phyloP scores from a whole-genome alignment of 2,888 invertebrate genomes.

The Belgica antarctica region DNA sequence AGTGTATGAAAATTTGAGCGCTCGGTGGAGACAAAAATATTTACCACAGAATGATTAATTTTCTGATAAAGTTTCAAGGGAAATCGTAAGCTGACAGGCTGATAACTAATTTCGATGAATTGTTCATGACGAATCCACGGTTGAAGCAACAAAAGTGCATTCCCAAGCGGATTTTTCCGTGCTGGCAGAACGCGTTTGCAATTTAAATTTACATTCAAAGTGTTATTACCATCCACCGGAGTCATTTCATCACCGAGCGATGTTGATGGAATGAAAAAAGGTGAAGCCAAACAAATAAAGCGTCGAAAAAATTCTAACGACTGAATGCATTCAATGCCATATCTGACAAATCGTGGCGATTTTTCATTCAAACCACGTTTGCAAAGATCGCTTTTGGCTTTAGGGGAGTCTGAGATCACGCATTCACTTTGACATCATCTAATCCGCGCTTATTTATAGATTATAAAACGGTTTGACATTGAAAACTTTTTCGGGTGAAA shows the following conservation, averaged over 20 bases:
- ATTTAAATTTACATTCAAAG: slow-evolving; percentile 14
- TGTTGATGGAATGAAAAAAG: slow-evolving; percentile 22
- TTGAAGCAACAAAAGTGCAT: too few relatives aligned
- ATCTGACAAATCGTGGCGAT: slow-evolving; percentile 9
- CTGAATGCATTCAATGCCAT: slow-evolving; percentile 21
- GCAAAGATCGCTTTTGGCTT: neutral
- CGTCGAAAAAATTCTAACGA: neutral
- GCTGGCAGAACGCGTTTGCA: neutral
- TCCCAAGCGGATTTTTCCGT: neutral
- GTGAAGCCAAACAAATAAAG: slow-evolving; percentile 4
- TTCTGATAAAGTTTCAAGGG: too few relatives aligned
- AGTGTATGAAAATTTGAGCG: too few relatives aligned
- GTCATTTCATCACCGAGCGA: neutral
- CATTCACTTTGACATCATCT: slow-evolving; percentile 1
- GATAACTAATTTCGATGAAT: too few relatives aligned
- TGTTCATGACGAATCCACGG: too few relatives aligned
- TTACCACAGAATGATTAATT: too few relatives aligned
- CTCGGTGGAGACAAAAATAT: too few relatives aligned
- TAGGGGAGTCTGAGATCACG: slow-evolving; percentile 13
- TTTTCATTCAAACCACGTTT: neutral
- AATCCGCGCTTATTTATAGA: slow-evolving; percentile 1
- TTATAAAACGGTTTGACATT: neutral
- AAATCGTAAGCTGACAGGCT: too few relatives aligned
- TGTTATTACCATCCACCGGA: slow-evolving; percentile 12
- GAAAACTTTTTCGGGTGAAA: slow-evolving; percentile 2